Base-by-base conservation (phyloP, 2,888 invertebrate species). In the Drosophila fungiperda region DNA sequence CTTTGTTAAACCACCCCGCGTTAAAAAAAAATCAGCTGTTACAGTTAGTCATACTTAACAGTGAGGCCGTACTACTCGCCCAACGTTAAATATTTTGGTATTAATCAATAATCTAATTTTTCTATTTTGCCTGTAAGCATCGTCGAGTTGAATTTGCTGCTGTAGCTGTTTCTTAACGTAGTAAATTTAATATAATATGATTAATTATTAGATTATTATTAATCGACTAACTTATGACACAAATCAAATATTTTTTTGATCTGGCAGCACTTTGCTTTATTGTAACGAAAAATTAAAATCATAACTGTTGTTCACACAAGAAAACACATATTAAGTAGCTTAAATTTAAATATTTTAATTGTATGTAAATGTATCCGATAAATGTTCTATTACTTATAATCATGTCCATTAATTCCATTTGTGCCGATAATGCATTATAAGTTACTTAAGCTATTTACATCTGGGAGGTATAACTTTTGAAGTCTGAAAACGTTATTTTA, bases 1-100 rank as follows among this genome's bases (percentile, higher is more conserved):
- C 23, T 59, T 68, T 60, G 23, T 65, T 65, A 48, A 68, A 64
- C 50, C 54, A n/a, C 61, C 50, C 58, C 58, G 68, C 64, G 53
- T 64, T 68, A 55, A 64, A 53, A 61, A 54, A 38, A 12, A 17
- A 20, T n/a, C 61, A 55, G 49, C 57, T 62, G 64, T 50, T 40
- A 11, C 26, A 23, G 0, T 20, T 6, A 23, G 5, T 29, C 8
- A 20, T 8, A 55, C 4, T 12, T 15, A 36, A 23, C 40, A 42
- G 40, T 60, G 49, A 26, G 62, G 15, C 70, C 62, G 50, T 36
- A n/a, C 6, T 2, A 3, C n/a, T 33, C 7, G 38, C 12, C 8
- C 4, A 50, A 12, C 8, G n/a, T 38, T 11, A 4, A 55, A 20
- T 36, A n/a, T 15, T 45, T 8, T 53, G 36, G 68, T 68, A 68